phyloP scores from a whole-genome alignment of 2,888 invertebrate genomes.

The Coelopa pilipes region DNA sequence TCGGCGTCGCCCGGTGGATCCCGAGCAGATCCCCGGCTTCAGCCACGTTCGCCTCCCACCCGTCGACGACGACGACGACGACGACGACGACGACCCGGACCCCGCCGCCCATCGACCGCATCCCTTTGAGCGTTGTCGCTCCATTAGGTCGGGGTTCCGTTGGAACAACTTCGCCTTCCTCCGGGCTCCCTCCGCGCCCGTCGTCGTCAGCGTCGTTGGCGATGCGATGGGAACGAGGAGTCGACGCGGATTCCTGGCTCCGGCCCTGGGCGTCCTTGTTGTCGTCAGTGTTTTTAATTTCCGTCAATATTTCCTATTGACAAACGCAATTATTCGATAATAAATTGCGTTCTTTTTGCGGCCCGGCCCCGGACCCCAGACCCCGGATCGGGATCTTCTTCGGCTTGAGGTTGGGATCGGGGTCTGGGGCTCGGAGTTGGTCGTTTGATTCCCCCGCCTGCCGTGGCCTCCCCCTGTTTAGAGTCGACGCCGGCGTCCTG shows the following conservation, averaged over 20 bases:
- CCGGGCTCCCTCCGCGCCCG: background rate
- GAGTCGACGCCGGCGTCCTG: conserved; percentile 26
- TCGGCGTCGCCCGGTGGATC: no score
- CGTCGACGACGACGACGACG: no score
- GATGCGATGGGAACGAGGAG: no score
- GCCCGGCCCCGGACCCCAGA: conserved; percentile 14
- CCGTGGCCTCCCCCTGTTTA: background rate
- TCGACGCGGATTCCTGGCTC: no score
- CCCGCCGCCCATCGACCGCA: background rate
- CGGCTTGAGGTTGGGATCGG: conserved; percentile 30
- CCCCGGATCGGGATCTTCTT: conserved; percentile 4
- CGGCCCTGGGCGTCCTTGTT: conserved; percentile 14
- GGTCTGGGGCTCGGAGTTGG: conserved; percentile 40
- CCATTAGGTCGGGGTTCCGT: conserved; percentile 40
- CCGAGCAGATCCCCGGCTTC: conserved; percentile 36
- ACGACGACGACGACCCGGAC: no score
- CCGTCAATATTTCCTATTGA: conserved; percentile 62
- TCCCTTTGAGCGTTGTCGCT: conserved; percentile 10
- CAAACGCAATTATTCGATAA: conserved; percentile 46
- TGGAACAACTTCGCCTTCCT: conserved; percentile 25
- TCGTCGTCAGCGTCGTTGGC: no score
- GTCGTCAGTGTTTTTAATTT: conserved; percentile 59
- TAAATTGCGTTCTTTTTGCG: conserved; percentile 41
- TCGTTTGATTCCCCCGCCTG: no score
- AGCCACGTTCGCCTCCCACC: no score